Base-by-base conservation (phyloP, 2,113 vertebrate genomes). In the Seriola rivoliana region DNA sequence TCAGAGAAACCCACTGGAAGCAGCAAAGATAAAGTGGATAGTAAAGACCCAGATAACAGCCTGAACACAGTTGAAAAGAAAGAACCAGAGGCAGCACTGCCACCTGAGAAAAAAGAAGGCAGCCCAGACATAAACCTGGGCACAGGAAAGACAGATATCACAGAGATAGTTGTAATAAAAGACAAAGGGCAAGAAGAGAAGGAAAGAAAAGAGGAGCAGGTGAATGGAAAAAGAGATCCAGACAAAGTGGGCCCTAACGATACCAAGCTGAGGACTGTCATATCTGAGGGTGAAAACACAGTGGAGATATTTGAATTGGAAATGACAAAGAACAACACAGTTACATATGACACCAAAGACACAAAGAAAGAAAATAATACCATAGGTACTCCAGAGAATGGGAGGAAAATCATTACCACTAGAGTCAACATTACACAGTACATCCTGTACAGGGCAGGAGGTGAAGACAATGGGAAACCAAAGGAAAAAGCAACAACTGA, bases 131-230 rank as follows among this genome's bases (percentile, higher is more conserved):
- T 36, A 60, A 60, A 84, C 52, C 5, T 46, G 1, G 89, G 86
- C 19, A 75, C 12, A 11, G 83, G 16, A 55, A 88, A 86, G 57
- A 87, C 74, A 1, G 83, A 92, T 34, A 54, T 82, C 65, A 86
- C 86, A 3, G 81, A 88, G 32, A 64, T 64, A 42, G 29, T 74
- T 0, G 71, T 91, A 72, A 83, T 52, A 52, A 91, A 90, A 82
- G 84, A 92, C 38, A 94, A 94, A 87, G 93, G 92, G 8, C 93
- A 93, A 58, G 84, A 50, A 48, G 88, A 89, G n/a, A 88, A 89
- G 65, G 82, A 91, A 69, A 92, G 74, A 42, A 94, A 94, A 88
- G 90, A 93, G 13, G 84, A 91, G 70, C 91, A 92, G 71, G 86
- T 93, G 64, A 92, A 93, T 14, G 88, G 92, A 32, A 92, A 89